Evolutionary conservation across 1,140 invertebrate genomes (phyloP).

Genomic region (Brachionus rubens): DNA sequence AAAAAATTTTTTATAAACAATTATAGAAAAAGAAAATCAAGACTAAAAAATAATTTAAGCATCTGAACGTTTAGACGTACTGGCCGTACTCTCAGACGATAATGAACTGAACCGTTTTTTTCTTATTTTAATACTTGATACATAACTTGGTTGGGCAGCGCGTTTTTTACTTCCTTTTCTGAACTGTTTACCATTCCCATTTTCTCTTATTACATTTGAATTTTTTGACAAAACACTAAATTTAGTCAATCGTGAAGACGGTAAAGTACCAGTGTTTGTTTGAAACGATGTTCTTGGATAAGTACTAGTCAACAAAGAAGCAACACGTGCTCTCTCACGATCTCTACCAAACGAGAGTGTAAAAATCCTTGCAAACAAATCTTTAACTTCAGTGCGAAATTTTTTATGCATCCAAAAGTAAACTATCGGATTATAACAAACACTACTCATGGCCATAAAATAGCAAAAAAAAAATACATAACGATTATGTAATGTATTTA

Average conservation of each 20-base stretch:
- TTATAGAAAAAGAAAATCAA: background rate
- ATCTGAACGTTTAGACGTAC: constrained; percentile 11
- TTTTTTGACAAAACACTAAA: constrained; percentile 17
- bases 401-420: constrained; percentile 63
- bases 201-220: background rate
- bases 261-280: background rate
- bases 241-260: background rate
- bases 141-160: background rate
- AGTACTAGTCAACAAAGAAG: background rate
- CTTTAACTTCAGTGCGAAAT: constrained; percentile 50
- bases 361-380: background rate
- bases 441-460: constrained; percentile 64
- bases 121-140: constrained; percentile 30
- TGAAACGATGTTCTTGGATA: background rate
- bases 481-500: constrained; percentile 52
- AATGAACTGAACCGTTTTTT: constrained; percentile 17
- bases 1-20: background rate
- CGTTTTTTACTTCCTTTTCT: background rate
- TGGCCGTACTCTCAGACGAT: constrained; percentile 14
- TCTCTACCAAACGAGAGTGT: background rate
- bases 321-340: background rate
- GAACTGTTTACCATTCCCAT: background rate
- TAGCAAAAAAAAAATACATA: constrained; percentile 62
- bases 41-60: constrained; percentile 5
- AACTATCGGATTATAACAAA: constrained; percentile 64